phyloP scores from a whole-genome alignment of 1,140 invertebrate genomes.

The Drepana arcuata region DNA sequence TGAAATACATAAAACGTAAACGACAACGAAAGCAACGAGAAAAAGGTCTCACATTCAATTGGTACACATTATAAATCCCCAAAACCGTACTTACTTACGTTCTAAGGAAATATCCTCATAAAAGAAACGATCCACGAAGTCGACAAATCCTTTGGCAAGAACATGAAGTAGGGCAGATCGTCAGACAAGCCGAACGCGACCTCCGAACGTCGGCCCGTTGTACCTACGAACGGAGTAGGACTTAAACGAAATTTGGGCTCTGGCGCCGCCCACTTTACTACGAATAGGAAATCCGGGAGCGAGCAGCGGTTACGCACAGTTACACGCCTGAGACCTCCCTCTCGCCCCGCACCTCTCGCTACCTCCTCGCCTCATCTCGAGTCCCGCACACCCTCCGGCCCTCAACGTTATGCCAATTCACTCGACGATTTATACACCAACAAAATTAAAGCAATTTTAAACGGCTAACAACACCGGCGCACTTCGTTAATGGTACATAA shows the following conservation, averaged over 20 bases:
- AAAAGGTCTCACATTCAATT: slow-evolving; percentile 32
- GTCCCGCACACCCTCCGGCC: slow-evolving; percentile 47
- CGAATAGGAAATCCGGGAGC: slow-evolving; percentile 70
- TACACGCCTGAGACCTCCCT: slow-evolving; percentile 63
- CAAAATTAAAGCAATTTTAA: slow-evolving; percentile 69
- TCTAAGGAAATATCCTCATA: slow-evolving; percentile 46
- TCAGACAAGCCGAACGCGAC: slow-evolving; percentile 57
- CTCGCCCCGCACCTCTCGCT: not conserved
- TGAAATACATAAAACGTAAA: slow-evolving; percentile 11
- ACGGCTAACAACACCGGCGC: slow-evolving; percentile 39
- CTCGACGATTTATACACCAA: slow-evolving; percentile 70
- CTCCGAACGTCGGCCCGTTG: slow-evolving; percentile 43
- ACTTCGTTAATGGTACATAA: slow-evolving; percentile 34
- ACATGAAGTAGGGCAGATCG: slow-evolving; percentile 62
- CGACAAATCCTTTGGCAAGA: slow-evolving; percentile 65
- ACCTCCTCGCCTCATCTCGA: slow-evolving; percentile 28
- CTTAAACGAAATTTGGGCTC: slow-evolving; percentile 60
- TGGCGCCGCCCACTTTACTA: slow-evolving; percentile 66
- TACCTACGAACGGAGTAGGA: slow-evolving; percentile 53
- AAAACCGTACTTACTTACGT: slow-evolving; percentile 54
- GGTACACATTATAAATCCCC: slow-evolving; percentile 53
- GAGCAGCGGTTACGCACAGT: slow-evolving; percentile 72
- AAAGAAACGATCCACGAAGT: slow-evolving; percentile 59
- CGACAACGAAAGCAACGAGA: slow-evolving; percentile 21
- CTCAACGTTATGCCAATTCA: slow-evolving; percentile 64